Percentiles rank a stretch among this genome's conserved stretches.
phyloP scores from a whole-genome alignment of 2,113 vertebrate genomes.

The Tichodroma muraria region DNA sequence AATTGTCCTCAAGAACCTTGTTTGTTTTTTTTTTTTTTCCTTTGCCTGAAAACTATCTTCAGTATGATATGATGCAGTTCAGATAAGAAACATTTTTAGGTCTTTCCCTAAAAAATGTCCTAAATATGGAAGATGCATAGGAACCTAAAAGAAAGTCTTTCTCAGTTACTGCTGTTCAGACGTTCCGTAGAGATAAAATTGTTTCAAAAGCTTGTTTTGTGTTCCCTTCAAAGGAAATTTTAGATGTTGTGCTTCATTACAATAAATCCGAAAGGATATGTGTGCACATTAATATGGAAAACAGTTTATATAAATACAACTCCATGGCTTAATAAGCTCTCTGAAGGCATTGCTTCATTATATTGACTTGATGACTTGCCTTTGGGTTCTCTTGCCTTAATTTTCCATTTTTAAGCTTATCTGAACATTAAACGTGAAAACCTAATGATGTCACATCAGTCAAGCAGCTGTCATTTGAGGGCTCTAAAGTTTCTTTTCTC shows the following conservation, averaged over 20 bases:
- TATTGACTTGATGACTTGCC: neutral
- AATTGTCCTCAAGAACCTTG: constrained; percentile 25
- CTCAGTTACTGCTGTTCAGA: neutral
- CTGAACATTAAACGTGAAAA: constrained; percentile 64
- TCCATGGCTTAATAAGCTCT: neutral
- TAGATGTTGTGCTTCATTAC: neutral
- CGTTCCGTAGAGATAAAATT: neutral
- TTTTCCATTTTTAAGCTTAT: constrained; percentile 78
- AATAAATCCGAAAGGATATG: neutral
- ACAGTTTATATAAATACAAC: neutral
- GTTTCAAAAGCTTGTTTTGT: neutral
- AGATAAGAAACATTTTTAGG: constrained; percentile 75
- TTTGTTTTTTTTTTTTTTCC: neutral
- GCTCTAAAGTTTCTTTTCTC: constrained; percentile 79
- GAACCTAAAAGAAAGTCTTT: neutral
- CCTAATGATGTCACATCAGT: constrained; percentile 49
- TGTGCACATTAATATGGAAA: neutral
- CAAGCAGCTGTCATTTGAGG: constrained; percentile 69
- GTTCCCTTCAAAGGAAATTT: neutral
- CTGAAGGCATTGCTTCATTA: neutral
- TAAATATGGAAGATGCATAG: constrained; percentile 70
- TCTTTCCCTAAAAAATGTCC: constrained; percentile 60
- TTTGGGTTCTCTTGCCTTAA: constrained; percentile 1
- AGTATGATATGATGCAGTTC: constrained; percentile 55
- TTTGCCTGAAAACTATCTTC: constrained; percentile 58